Evolutionary conservation across 2,888 invertebrate species (phyloP), one percentile per base, ranked within the genome.

Genomic region (Brachylomia viminalis): DNA sequence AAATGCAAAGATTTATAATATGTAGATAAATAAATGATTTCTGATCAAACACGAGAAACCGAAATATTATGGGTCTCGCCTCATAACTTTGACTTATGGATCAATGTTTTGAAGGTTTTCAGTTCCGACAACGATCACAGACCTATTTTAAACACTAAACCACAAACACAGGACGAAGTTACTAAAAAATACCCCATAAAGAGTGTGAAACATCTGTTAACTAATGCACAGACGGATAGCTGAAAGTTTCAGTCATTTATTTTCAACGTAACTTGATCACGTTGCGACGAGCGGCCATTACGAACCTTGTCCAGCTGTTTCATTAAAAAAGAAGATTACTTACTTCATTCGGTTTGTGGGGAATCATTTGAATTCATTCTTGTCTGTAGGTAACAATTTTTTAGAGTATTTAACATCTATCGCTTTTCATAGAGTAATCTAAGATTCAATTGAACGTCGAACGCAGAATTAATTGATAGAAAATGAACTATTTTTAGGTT

Each of bases 261-360:
- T 90, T 88, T 83, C 47, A 77, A 58, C 58, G 89, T 85, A 91
- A 91, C 86, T 86, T 62, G 86, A 91, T 89, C 83, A 75, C 73
- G 72, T 79, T 83, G 84, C 73, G 72, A 70, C 69, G 64, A 61
- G 62, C 58, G 38, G 38, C 70, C 56, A 58, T 75, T 75, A 72
- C 67, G 20, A n/a, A 17, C 54, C 27, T 73, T 52, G 62, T 68
- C 58, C 86, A 84, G 75, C 75, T 86, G 79, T 77, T 77, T 76
- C 77, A 84, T 75, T 84, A 77, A 64, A 77, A 79, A 81, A 27
- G 2, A 62, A 65, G 72, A 42, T 67, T 66, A 42, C 77, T 81
- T 80, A 45, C 65, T 72, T 58, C 20, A 61, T 61, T 68, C 67
- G 2, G 23, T 77, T 72, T 47, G 65, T 54, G 20, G 30, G 13